Evolutionary conservation across 2,888 invertebrate genomes (phyloP).

Genomic region (Ophion ventricosus): DNA sequence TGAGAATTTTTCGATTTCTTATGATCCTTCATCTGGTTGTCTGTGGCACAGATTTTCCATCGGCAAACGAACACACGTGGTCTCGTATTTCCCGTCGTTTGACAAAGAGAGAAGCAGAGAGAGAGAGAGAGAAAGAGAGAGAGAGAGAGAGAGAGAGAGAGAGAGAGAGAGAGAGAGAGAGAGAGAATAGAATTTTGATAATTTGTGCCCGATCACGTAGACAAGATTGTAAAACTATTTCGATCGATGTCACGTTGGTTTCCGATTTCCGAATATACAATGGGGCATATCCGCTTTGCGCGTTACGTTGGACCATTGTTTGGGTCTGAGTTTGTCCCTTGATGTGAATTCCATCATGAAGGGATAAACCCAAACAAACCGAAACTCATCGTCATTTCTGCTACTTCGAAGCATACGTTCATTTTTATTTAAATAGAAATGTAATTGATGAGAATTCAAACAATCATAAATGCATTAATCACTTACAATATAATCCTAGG

Average conservation of each 20-base stretch:
- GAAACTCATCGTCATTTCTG: too few species aligned
- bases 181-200: not conserved
- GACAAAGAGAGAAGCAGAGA: not conserved
- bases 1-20: constrained; percentile 49
- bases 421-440: not conserved
- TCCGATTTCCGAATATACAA: not conserved
- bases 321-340: not conserved
- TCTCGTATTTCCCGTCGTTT: constrained; percentile 11
- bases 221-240: constrained; percentile 38
- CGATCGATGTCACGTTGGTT: constrained; percentile 7
- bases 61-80: constrained; percentile 39
- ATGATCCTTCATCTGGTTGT: constrained; percentile 15
- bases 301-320: not conserved
- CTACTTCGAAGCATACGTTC: not conserved
- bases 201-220: constrained; percentile 55
- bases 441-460: not conserved
- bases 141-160: not conserved
- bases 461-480: too few species aligned
- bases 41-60: constrained; percentile 23
- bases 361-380: not conserved
- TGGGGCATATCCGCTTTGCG: constrained; percentile 10
- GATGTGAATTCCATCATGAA: not conserved
- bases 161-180: not conserved
- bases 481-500: too few species aligned
- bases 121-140: too few species aligned